Conservation (phyloP, 1,140 invertebrate genomes). For the Metaphire vulgaris region DNA sequence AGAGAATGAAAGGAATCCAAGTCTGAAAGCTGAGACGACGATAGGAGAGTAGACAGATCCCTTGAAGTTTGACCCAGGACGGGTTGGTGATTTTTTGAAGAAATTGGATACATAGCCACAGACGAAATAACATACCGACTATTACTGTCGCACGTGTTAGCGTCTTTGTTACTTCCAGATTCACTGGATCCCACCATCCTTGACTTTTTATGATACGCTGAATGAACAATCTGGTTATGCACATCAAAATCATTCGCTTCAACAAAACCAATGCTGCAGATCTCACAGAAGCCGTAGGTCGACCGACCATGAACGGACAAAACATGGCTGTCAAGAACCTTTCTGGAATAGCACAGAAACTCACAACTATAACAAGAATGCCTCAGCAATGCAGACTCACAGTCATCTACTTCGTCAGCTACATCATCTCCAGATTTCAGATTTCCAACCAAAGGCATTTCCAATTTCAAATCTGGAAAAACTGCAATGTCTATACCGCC, state of each 20-base stretch:
- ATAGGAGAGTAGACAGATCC: too few relatives aligned
- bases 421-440: too few relatives aligned
- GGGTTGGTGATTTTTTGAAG: not conserved
- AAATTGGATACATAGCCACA: conserved; percentile 10
- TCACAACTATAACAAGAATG: not conserved
- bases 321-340: not conserved
- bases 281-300: not conserved
- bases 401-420: too few relatives aligned
- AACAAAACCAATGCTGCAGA: not conserved
- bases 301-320: not conserved
- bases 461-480: too few relatives aligned
- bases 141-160: not conserved
- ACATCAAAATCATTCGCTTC: not conserved
- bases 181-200: not conserved
- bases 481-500: too few relatives aligned
- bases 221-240: not conserved
- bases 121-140: not conserved
- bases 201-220: not conserved
- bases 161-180: not conserved
- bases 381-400: too few relatives aligned
- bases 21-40: too few relatives aligned
- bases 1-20: not conserved
- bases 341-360: not conserved
- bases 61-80: too few relatives aligned
- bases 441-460: too few relatives aligned